Percentiles rank a stretch among this genome's conserved stretches.
Evolutionary conservation across 1,140 invertebrate species (phyloP).

Genomic region (Drosophila bipectinata): DNA sequence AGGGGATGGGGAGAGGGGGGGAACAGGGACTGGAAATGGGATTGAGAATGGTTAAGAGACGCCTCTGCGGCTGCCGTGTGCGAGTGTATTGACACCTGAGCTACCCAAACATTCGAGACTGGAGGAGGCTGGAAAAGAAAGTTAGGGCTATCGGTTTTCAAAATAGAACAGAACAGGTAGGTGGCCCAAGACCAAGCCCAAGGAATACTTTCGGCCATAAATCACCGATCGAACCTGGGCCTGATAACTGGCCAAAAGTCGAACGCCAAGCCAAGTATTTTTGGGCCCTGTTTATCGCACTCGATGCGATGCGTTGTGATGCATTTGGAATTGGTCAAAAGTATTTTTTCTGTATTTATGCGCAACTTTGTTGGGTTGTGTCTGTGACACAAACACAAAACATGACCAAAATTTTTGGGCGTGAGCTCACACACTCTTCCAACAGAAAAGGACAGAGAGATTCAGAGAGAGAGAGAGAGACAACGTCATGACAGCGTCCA

Average conservation of each 20-base stretch:
- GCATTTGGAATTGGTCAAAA: slow-evolving; percentile 76
- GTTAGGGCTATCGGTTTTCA: slow-evolving; percentile 26
- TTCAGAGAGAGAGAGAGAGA: slow-evolving; percentile 17
- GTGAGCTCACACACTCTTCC: slow-evolving; percentile 51
- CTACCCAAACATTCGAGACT: slow-evolving; percentile 40
- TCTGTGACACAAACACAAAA: slow-evolving; percentile 67
- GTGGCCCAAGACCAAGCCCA: slow-evolving; percentile 13
- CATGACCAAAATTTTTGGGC: slow-evolving; percentile 79
- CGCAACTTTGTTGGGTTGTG: slow-evolving; percentile 52
- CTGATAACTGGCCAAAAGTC: slow-evolving; percentile 71
- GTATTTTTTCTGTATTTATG: slow-evolving; percentile 66
- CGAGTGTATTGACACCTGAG: slow-evolving; percentile 76
- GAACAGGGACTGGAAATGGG: slow-evolving; percentile 14
- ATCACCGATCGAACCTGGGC: slow-evolving; percentile 58
- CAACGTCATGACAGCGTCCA: slow-evolving; percentile 70
- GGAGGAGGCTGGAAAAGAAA: slow-evolving; percentile 32
- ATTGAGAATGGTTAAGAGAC: slow-evolving; percentile 19
- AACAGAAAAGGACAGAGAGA: slow-evolving; percentile 7
- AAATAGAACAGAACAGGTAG: slow-evolving; percentile 38
- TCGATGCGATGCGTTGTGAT: slow-evolving; percentile 18
- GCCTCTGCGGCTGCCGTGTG: slow-evolving; percentile 68
- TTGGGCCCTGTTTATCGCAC: slow-evolving; percentile 45
- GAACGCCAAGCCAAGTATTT: slow-evolving; percentile 47
- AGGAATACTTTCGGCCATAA: slow-evolving; percentile 62
- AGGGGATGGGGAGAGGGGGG: background rate